A percentile compares a stretch with the other conserved stretches of the same genome.
Conservation (phyloP, 2,888 invertebrate genomes). For the Pachycephus smyrnensis region DNA sequence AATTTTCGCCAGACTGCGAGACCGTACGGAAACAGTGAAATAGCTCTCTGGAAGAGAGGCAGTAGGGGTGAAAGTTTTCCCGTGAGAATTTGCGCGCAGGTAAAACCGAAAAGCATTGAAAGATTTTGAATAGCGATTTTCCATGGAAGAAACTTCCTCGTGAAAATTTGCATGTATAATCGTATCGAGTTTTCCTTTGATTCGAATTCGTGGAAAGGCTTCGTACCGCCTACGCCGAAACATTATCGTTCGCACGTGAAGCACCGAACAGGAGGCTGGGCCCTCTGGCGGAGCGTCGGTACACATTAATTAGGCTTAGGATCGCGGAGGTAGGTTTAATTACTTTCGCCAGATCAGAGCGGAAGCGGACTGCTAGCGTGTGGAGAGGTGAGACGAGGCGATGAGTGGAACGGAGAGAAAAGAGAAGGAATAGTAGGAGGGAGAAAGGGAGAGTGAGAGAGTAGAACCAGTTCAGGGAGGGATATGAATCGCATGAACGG, state of each 20-base stretch:
- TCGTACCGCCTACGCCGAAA: background rate
- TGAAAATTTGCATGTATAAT: background rate
- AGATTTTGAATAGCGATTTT: background rate
- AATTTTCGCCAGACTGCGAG: background rate
- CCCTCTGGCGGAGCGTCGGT: conserved; percentile 47
- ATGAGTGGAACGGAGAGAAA: conserved; percentile 24
- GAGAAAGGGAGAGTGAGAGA: conserved; percentile 5
- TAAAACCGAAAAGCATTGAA: background rate
- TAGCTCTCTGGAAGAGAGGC: background rate
- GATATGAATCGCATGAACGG: conserved; percentile 59
- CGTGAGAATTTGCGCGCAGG: background rate
- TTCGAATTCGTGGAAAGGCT: background rate
- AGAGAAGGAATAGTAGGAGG: conserved; percentile 7
- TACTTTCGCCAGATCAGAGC: conserved; percentile 63
- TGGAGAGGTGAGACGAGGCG: conserved; percentile 22
- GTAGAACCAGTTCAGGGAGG: conserved; percentile 29
- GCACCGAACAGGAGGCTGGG: conserved; percentile 1
- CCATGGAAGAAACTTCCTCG: background rate
- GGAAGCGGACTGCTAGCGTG: conserved; percentile 38
- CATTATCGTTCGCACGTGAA: background rate
- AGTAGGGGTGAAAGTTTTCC: background rate
- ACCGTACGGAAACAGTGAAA: background rate
- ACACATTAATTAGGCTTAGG: conserved; percentile 64
- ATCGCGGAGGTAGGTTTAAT: conserved; percentile 60
- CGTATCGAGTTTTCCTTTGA: background rate